phyloP scores from a whole-genome alignment of 2,797 vertebrate genomes.

The Odontamblyopus lacepedii region DNA sequence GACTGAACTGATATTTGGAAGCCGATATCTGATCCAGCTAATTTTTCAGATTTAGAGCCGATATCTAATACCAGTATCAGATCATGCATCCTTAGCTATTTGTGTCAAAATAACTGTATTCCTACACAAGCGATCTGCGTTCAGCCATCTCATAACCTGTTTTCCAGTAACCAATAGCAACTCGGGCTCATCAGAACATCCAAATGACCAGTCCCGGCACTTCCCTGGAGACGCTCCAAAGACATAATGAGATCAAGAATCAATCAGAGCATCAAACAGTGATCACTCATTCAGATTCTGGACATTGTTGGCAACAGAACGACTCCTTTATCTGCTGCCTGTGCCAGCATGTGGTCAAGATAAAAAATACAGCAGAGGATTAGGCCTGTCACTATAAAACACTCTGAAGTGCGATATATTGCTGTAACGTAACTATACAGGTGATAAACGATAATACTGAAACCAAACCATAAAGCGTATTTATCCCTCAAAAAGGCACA shows the following conservation, averaged over 20 bases:
- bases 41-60: too few species aligned
- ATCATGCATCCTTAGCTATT: not conserved
- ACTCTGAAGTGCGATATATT: too few species aligned
- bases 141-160: not conserved
- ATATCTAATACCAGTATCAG: too few species aligned
- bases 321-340: constrained; percentile 46
- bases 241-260: constrained; percentile 57
- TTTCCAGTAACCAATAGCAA: constrained; percentile 23
- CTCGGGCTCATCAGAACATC: constrained; percentile 29
- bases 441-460: too few species aligned
- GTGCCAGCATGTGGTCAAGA: constrained; percentile 47
- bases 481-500: too few species aligned
- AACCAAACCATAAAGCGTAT: too few species aligned
- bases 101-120: not conserved
- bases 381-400: too few species aligned
- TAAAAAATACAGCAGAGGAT: constrained; percentile 50
- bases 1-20: too few species aligned
- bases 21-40: too few species aligned
- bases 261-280: constrained; percentile 64
- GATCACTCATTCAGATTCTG: constrained; percentile 63
- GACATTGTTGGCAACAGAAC: constrained; percentile 56
- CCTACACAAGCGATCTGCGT: too few species aligned
- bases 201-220: constrained; percentile 47
- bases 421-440: too few species aligned
- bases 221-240: constrained; percentile 51